Evolutionary conservation across 2,888 invertebrate genomes (phyloP).

Genomic region (Eristalinus sepulchralis): DNA sequence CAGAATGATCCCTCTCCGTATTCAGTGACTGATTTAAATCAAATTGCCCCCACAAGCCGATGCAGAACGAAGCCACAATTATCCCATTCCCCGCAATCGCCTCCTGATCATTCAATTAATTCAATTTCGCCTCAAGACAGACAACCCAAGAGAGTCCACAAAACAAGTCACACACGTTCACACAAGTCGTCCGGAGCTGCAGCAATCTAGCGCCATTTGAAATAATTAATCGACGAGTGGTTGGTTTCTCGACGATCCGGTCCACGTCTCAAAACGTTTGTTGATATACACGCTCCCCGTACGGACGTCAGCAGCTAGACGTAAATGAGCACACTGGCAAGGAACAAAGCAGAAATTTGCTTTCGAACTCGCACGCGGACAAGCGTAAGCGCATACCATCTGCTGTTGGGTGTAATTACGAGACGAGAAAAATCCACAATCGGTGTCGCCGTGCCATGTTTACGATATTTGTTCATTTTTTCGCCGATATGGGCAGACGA

Average conservation of each 20-base stretch:
- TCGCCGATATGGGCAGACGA: conserved; percentile 41
- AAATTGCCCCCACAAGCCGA: background rate
- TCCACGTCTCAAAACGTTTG: conserved; percentile 45
- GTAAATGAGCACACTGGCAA: conserved; percentile 45
- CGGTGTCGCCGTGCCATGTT: conserved; percentile 40
- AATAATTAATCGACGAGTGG: conserved; percentile 68
- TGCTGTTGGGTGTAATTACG: conserved; percentile 57
- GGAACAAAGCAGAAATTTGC: conserved; percentile 14
- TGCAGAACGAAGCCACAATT: background rate
- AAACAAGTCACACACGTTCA: background rate
- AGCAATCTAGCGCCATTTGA: conserved; percentile 42
- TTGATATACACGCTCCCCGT: conserved; percentile 9
- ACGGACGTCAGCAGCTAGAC: conserved; percentile 30
- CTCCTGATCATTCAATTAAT: conserved; percentile 41
- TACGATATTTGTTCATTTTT: conserved; percentile 42
- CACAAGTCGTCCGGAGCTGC: conserved; percentile 11
- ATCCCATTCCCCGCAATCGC: background rate
- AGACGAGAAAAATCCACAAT: conserved; percentile 43
- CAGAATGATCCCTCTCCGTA: background rate
- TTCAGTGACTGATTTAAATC: background rate
- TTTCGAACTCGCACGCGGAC: conserved; percentile 7
- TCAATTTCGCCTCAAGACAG: conserved; percentile 59
- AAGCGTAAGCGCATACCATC: conserved; percentile 39
- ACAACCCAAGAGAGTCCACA: background rate
- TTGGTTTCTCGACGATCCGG: conserved; percentile 54